Conservation (phyloP, 2,888 invertebrate genomes). For the Zhengitettix transpicula region DNA sequence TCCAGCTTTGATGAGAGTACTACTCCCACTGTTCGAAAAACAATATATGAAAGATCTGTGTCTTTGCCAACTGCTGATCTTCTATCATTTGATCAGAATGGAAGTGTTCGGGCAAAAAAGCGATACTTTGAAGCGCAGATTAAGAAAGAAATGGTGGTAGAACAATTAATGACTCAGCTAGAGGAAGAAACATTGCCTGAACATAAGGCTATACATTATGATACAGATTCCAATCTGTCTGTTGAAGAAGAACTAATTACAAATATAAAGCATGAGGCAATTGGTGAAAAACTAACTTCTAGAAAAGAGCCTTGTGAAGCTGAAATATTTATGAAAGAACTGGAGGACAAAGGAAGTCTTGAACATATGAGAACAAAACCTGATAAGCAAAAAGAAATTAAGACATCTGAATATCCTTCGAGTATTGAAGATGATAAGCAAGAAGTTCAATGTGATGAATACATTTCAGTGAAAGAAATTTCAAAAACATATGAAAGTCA, state of each 20-base stretch:
- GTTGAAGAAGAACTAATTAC: slow-evolving; percentile 16
- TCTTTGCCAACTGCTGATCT: slow-evolving; percentile 29
- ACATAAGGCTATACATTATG: slow-evolving; percentile 24
- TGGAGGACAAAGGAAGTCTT: no score
- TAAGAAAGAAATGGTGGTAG: slow-evolving; percentile 37
- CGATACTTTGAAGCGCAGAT: slow-evolving; percentile 42
- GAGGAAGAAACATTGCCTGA: slow-evolving; percentile 31
- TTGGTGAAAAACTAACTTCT: no score
- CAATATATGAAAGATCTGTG: slow-evolving; percentile 30
- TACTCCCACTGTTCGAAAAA: slow-evolving; percentile 15
- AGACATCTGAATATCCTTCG: no score
- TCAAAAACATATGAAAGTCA: slow-evolving; percentile 1
- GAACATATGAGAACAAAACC: no score
- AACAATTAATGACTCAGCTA: slow-evolving; percentile 29
- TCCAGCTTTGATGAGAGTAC: slow-evolving; percentile 1
- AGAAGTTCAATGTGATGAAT: background rate
- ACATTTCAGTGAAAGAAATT: background rate
- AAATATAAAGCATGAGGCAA: background rate
- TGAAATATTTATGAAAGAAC: no score
- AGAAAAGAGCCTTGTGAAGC: no score
- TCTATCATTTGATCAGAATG: slow-evolving; percentile 33
- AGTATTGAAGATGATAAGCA: no score
- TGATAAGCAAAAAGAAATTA: no score
- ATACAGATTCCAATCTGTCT: slow-evolving; percentile 17
- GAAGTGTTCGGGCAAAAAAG: slow-evolving; percentile 35